These are phyloP conservation scores for Phalacrocorax carbo DNA, from an alignment of 2,113 vertebrate species.

Conservation along the genomic window DNA sequence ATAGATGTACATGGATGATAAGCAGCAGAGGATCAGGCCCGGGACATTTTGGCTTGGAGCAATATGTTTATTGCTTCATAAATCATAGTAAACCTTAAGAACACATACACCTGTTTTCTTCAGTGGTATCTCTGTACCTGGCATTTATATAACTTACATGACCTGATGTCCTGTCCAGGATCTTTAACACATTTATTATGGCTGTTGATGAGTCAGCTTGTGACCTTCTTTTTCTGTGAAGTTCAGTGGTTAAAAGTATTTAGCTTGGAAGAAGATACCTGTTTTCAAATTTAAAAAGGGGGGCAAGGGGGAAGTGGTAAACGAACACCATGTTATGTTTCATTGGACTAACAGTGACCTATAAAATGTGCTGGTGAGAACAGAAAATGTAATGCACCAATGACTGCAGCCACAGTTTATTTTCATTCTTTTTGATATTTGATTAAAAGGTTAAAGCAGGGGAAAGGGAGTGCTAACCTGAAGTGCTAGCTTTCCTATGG, in stretches of 20 bases:
- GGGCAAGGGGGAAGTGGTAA: neutral
- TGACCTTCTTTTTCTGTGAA: conserved; percentile 44
- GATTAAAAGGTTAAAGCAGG: conserved; percentile 38
- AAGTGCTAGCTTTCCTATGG: neutral
- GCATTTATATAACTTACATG: neutral
- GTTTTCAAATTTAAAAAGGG: conserved; percentile 45
- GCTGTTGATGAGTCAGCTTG: conserved; percentile 12
- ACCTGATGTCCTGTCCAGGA: neutral
- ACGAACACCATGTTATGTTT: conserved; percentile 54
- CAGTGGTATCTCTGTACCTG: neutral
- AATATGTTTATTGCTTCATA: conserved; percentile 20
- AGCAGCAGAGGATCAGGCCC: neutral
- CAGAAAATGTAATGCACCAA: conserved; percentile 35
- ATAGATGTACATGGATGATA: neutral
- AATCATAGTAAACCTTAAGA: conserved; percentile 31
- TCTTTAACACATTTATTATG: neutral
- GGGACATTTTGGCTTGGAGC: neutral
- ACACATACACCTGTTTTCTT: conserved; percentile 30
- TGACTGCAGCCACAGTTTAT: neutral
- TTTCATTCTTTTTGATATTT: conserved; percentile 51
- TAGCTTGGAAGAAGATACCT: conserved; percentile 66
- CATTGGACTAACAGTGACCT: conserved; percentile 57
- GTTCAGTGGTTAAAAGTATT: conserved; percentile 58
- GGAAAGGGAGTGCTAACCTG: neutral
- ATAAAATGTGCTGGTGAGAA: conserved; percentile 64